Evolutionary conservation across 2,113 vertebrate species (phyloP).

Genomic region (Anoplopoma fimbria): DNA sequence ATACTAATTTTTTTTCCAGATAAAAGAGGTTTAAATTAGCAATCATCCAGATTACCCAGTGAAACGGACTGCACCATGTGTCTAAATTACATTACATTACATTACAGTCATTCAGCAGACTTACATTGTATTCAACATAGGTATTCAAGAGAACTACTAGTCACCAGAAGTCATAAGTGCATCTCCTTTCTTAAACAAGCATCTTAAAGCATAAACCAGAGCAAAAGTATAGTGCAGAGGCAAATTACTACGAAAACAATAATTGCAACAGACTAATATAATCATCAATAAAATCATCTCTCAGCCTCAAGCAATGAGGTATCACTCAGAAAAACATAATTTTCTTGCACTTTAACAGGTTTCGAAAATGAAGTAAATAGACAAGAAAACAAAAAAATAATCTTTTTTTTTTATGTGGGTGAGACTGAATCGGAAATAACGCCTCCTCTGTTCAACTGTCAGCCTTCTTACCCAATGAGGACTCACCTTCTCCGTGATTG

Average conservation of each 20-base stretch:
- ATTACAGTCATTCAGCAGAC: no score
- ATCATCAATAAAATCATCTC: no score
- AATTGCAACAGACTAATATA: no score
- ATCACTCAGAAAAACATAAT: background rate
- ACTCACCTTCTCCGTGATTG: background rate
- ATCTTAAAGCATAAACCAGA: no score
- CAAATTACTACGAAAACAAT: no score
- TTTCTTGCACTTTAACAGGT: background rate
- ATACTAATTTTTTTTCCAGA: background rate
- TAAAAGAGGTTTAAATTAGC: background rate
- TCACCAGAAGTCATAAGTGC: no score
- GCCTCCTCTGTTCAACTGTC: background rate
- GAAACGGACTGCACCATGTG: background rate
- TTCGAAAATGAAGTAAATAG: background rate
- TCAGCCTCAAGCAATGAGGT: background rate
- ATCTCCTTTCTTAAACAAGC: no score
- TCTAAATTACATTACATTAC: no score
- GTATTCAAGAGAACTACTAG: no score
- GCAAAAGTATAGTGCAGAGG: no score
- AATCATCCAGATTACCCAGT: background rate
- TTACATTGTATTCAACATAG: no score
- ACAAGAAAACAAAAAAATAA: background rate
- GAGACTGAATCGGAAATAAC: conserved; percentile 39
- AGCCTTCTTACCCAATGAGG: conserved; percentile 41
- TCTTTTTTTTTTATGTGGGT: background rate